Base-by-base conservation (phyloP, 2,797 vertebrate species). In the Parauchenoglanis ngamensis region DNA sequence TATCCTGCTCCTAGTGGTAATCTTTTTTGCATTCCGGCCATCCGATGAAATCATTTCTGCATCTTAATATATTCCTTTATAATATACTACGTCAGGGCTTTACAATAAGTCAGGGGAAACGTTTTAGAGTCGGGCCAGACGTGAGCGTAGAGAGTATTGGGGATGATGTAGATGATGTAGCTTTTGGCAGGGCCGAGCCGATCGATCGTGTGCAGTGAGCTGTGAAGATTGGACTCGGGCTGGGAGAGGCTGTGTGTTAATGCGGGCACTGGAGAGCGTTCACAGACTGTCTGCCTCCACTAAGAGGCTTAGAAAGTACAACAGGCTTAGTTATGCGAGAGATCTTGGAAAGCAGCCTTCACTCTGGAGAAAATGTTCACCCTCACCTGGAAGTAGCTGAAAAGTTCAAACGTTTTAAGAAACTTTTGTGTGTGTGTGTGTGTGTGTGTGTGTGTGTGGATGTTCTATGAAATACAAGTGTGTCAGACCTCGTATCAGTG, bases 141-240 rank as follows among this genome's bases (percentile, higher is more conserved):
- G 49, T 70, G 83, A 83, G 85, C 17, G 12, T n/a, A 49, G 46
- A 46, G 73, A 85, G 85, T 40, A 52, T 57, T 21, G 1, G 76
- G 49, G 83, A 87, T 49, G 44, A 78, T 89, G 84, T 86, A 70
- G 85, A 79, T 68, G 61, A 59, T 79, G 57, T 78, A 85, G 86
- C 56, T 86, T 35, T 77, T 85, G 79, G 87, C 89, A 63, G 85
- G n/a, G 52, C 79, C 57, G 68, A 15, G 65, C 90, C 90, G 92
- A 93, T 95, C 93, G 89, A 92, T 92, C 44, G 85, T 78, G 92
- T 84, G 91, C 90, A 87, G 92, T 91, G 90, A 93, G 83, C 88
- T 86, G 86, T 90, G 90, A 93, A 91, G 93, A 93, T 91, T 93
- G 91, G 91, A 93, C 90, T 91, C 87, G 19, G 87, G 84, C 88